Conservation (phyloP, 2,797 vertebrate species). For the Merluccius polli region DNA sequence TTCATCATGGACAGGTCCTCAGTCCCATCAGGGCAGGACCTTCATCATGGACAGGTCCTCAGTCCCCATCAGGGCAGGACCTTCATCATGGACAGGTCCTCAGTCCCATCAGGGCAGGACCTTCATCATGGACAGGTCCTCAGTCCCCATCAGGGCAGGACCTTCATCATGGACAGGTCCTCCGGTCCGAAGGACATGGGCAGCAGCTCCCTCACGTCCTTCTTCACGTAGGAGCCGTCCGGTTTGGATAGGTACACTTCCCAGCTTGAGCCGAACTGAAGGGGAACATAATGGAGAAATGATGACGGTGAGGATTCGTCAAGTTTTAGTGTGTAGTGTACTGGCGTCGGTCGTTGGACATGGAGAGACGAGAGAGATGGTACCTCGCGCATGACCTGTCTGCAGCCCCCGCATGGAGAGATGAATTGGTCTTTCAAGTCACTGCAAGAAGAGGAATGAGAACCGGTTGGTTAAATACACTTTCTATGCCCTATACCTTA, state of each 20-base stretch:
- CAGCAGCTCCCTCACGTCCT: constrained; percentile 78
- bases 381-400: constrained; percentile 95
- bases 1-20: too few relatives aligned
- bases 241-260: constrained; percentile 80
- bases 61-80: too few relatives aligned
- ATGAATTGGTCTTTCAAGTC: constrained; percentile 79
- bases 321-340: not conserved
- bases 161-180: constrained; percentile 53
- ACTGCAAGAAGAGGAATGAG: constrained; percentile 61
- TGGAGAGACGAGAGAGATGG: not conserved
- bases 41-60: too few relatives aligned
- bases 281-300: constrained; percentile 5
- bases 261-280: constrained; percentile 84
- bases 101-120: too few relatives aligned
- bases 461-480: not conserved
- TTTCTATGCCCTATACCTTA: not conserved
- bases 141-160: too few relatives aligned
- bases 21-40: too few relatives aligned
- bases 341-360: not conserved
- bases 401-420: constrained; percentile 86
- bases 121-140: too few relatives aligned
- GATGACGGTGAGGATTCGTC: not conserved
- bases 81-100: too few relatives aligned
- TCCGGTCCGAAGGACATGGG: constrained; percentile 85
- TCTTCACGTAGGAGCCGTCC: constrained; percentile 71